Conservation (phyloP, 1,140 invertebrate species). For the Artemia franciscana region DNA sequence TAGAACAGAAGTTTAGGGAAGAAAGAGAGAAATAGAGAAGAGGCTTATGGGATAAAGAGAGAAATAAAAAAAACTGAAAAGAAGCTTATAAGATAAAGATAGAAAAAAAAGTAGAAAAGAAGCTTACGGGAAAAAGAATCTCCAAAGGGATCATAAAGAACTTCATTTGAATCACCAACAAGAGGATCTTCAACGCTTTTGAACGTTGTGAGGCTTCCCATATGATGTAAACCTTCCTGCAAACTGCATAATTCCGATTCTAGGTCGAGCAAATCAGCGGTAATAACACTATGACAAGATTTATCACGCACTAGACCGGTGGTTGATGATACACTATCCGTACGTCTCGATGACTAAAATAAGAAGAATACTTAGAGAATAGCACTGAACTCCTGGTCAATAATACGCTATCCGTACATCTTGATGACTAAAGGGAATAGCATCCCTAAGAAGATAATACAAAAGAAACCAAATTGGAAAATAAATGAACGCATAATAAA, state of each 20-base stretch:
- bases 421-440: too few species aligned
- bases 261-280: conserved; percentile 69
- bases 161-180: conserved; percentile 5
- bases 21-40: too few species aligned
- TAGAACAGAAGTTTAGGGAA: too few species aligned
- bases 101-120: too few species aligned
- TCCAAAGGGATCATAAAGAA: conserved; percentile 36
- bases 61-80: too few species aligned
- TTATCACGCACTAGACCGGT: conserved; percentile 13
- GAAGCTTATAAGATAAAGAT: too few species aligned
- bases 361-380: not conserved
- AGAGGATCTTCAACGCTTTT: conserved; percentile 8
- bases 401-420: too few species aligned
- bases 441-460: too few species aligned
- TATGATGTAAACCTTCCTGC: conserved; percentile 61
- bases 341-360: not conserved
- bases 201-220: conserved; percentile 31
- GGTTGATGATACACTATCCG: not conserved
- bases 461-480: too few species aligned
- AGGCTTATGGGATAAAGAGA: too few species aligned
- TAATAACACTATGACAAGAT: conserved; percentile 20
- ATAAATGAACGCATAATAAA: too few species aligned
- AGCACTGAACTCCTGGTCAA: too few species aligned
- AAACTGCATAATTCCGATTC: conserved; percentile 75
- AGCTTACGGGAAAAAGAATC: conserved; percentile 47